Percentiles rank a stretch among this genome's conserved stretches.
Conservation (phyloP, 2,888 invertebrate species). For the Heliconius hortense region DNA sequence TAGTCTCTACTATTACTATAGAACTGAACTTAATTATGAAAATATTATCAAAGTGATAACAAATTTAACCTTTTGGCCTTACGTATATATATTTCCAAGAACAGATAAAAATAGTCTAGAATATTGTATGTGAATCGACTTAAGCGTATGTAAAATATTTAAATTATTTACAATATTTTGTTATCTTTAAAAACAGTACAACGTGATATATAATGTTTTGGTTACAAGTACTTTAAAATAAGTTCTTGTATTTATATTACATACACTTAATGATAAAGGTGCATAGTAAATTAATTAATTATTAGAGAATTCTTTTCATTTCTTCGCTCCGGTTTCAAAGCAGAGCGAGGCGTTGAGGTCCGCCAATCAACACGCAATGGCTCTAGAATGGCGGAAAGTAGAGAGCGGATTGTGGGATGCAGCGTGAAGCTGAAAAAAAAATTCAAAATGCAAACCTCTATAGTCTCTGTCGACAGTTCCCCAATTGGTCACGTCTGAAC, state of each 20-base stretch:
- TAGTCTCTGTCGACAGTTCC: slow-evolving; percentile 59
- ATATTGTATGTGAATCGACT: not conserved
- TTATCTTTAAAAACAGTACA: not conserved
- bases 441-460: slow-evolving; percentile 47
- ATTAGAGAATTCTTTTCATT: not conserved
- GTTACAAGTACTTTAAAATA: not conserved
- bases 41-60: slow-evolving; percentile 29
- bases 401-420: no score
- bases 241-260: not conserved
- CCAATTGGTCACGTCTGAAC: slow-evolving; percentile 55
- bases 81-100: slow-evolving; percentile 5
- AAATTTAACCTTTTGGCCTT: slow-evolving; percentile 31
- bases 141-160: not conserved
- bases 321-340: no score
- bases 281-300: not conserved
- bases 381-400: no score
- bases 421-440: not conserved
- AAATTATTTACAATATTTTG: not conserved
- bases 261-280: not conserved
- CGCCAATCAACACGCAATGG: no score
- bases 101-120: slow-evolving; percentile 19
- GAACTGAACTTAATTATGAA: slow-evolving; percentile 27
- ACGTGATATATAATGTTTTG: not conserved
- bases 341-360: no score
- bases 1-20: slow-evolving; percentile 18